phyloP scores from a whole-genome alignment of 53 echinoderm and acorn worm species.

The Patiria pectinifera region DNA sequence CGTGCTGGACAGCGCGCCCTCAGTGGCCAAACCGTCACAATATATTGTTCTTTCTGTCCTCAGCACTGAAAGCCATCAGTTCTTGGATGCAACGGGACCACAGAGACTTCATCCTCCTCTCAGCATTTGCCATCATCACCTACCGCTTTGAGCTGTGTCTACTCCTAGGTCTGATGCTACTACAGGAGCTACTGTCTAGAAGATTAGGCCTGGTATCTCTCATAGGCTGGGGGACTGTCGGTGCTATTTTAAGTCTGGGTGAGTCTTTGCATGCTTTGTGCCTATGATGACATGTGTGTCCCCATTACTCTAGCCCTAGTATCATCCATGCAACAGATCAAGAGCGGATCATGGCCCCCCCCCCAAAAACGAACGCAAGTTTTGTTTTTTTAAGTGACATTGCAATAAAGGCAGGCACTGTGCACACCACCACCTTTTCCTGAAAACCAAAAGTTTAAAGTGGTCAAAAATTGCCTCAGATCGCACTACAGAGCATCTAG shows the following conservation, averaged over 20 bases:
- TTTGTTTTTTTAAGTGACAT: too few relatives aligned
- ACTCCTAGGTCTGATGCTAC: conserved; percentile 81
- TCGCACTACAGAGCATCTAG: too few relatives aligned
- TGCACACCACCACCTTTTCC: too few relatives aligned
- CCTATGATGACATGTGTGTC: too few relatives aligned
- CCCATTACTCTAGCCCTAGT: too few relatives aligned
- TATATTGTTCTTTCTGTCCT: neutral
- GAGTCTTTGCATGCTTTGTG: neutral
- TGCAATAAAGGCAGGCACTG: too few relatives aligned
- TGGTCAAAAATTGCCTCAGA: too few relatives aligned
- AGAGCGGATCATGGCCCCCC: too few relatives aligned
- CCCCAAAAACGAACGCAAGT: too few relatives aligned
- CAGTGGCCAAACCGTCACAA: neutral
- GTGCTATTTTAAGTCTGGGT: conserved; percentile 69
- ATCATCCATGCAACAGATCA: too few relatives aligned
- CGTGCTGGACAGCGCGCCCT: too few relatives aligned
- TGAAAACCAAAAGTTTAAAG: too few relatives aligned
- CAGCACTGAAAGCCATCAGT: conserved; percentile 86
- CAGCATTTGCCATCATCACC: conserved; percentile 85
- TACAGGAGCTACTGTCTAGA: conserved; percentile 77
- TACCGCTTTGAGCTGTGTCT: conserved; percentile 91
- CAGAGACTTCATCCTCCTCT: conserved; percentile 78
- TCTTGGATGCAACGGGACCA: conserved; percentile 78
- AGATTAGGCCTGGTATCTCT: conserved; percentile 73
- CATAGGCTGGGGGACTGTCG: conserved; percentile 76